Conservation (phyloP, 2,888 invertebrate genomes). For the Hirtodrosophila cameraria region DNA sequence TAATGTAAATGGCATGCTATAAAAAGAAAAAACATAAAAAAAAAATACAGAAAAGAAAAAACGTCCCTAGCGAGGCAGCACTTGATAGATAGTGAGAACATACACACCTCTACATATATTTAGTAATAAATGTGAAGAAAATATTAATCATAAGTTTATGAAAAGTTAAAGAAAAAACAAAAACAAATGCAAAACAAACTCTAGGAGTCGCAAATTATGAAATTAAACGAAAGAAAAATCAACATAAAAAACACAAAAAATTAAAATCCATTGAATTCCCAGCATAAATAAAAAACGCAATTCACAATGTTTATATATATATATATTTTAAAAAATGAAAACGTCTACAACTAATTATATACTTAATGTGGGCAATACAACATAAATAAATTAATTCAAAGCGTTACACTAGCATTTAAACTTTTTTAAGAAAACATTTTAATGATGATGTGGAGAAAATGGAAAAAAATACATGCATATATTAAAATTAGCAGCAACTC, state of each 20-base stretch:
- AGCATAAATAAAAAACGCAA: slow-evolving; percentile 62
- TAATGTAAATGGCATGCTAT: slow-evolving; percentile 62
- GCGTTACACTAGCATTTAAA: slow-evolving; percentile 77
- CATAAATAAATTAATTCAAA: slow-evolving; percentile 65
- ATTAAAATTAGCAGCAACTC: slow-evolving; percentile 49
- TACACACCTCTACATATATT: slow-evolving; percentile 72
- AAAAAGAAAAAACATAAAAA: no score
- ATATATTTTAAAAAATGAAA: slow-evolving; percentile 63
- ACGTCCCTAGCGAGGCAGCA: slow-evolving; percentile 51
- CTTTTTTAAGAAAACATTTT: slow-evolving; percentile 75
- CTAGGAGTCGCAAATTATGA: slow-evolving; percentile 71
- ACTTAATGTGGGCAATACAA: slow-evolving; percentile 73
- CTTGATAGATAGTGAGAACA: slow-evolving; percentile 54
- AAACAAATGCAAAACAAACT: no score
- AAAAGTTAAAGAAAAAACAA: slow-evolving; percentile 62
- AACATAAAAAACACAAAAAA: slow-evolving; percentile 30
- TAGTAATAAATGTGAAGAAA: slow-evolving; percentile 77
- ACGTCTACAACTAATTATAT: slow-evolving; percentile 31
- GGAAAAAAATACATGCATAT: slow-evolving; percentile 40
- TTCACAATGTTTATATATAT: slow-evolving; percentile 59
- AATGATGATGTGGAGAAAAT: slow-evolving; percentile 67
- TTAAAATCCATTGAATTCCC: slow-evolving; percentile 66
- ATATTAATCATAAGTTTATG: slow-evolving; percentile 70
- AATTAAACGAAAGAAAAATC: slow-evolving; percentile 60
- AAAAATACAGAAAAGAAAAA: no score